phyloP scores from a whole-genome alignment of 2,888 invertebrate species.

The Dasypogon diadema region DNA sequence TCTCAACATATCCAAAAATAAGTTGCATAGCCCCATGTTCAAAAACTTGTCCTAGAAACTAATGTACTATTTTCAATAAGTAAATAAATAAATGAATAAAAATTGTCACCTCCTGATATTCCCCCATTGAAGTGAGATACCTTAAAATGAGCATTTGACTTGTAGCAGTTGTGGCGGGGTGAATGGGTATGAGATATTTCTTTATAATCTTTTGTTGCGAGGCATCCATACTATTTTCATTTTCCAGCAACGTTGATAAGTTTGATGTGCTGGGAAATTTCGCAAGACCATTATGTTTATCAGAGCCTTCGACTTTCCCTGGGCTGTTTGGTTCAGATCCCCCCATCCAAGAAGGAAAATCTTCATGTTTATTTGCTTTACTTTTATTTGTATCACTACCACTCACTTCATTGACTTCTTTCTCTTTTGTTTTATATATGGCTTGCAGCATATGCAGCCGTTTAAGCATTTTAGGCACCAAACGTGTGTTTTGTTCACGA shows the following conservation, averaged over 20 bases:
- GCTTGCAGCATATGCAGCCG: conserved; percentile 81
- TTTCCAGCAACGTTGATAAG: conserved; percentile 65
- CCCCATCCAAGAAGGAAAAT: conserved; percentile 63
- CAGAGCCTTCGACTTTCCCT: conserved; percentile 57
- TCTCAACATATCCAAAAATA: conserved; percentile 90
- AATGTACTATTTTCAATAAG: no score
- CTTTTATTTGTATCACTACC: conserved; percentile 56
- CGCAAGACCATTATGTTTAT: not conserved
- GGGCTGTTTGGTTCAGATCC: conserved; percentile 66
- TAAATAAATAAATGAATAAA: no score
- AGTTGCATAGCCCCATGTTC: conserved; percentile 92
- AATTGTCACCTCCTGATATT: conserved; percentile 93
- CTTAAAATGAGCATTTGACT: conserved; percentile 92
- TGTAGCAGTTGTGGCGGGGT: conserved; percentile 89
- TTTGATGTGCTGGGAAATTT: conserved; percentile 63
- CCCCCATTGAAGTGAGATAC: conserved; percentile 97
- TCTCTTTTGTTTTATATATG: conserved; percentile 60
- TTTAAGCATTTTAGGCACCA: conserved; percentile 90
- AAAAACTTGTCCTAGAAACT: conserved; percentile 90
- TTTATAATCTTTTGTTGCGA: conserved; percentile 61
- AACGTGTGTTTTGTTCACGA: conserved; percentile 85
- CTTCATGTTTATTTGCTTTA: conserved; percentile 62
- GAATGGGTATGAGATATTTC: conserved; percentile 78
- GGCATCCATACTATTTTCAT: conserved; percentile 63
- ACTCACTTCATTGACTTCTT: conserved; percentile 52